Evolutionary conservation across 2,797 vertebrate genomes (phyloP).

Genomic region (Carapus acus): DNA sequence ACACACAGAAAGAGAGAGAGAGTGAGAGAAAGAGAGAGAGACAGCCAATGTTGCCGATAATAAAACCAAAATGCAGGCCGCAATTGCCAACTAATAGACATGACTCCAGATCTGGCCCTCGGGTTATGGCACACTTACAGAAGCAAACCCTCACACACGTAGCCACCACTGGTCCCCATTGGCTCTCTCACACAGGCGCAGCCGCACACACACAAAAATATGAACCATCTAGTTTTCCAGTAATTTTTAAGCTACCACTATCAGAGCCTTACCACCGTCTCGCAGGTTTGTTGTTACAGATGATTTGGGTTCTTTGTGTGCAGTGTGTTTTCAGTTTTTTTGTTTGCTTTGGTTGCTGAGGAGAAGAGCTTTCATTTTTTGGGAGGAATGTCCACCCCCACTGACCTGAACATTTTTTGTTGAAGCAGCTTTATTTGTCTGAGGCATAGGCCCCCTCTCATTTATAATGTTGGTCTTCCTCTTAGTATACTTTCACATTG

Average conservation of each 20-base stretch:
- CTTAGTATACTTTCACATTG: no score
- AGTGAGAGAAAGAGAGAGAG: no score
- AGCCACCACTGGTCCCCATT: no score
- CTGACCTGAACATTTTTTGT: no score
- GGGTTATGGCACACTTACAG: conserved; percentile 40
- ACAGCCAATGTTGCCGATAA: conserved; percentile 53
- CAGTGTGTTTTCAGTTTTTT: no score
- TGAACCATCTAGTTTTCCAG: conserved; percentile 61
- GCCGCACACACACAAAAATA: conserved; percentile 30
- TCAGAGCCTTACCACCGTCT: conserved; percentile 62
- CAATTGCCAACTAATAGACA: conserved; percentile 65
- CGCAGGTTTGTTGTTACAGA: conserved; percentile 52
- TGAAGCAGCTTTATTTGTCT: no score
- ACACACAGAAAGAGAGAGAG: no score
- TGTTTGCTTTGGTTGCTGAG: no score
- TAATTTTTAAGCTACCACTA: conserved; percentile 58
- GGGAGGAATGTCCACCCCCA: no score
- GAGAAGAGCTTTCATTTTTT: no score
- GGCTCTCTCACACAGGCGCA: background rate
- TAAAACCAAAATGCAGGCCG: conserved; percentile 53
- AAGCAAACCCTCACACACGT: conserved; percentile 3
- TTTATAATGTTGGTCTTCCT: no score
- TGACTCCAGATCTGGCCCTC: conserved; percentile 53
- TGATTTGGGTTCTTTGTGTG: conserved; percentile 55
- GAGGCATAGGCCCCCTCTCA: no score